phyloP scores from a whole-genome alignment of 1,140 invertebrate genomes.

The Oreohelix idahoensis region DNA sequence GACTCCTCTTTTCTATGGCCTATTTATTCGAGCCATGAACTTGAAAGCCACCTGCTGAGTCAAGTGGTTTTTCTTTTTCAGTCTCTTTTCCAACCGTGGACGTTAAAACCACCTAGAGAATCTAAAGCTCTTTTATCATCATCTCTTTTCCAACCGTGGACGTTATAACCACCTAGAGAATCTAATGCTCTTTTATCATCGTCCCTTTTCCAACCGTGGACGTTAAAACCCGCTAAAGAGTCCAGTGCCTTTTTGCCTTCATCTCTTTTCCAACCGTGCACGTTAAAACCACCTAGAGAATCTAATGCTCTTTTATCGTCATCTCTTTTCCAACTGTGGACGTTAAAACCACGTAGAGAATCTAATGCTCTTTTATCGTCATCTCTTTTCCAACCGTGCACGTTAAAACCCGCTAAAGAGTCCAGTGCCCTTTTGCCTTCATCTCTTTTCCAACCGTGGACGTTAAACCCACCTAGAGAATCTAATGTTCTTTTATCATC shows the following conservation, averaged over 20 bases:
- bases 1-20: no score
- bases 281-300: no score
- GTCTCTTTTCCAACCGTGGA: no score
- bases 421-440: no score
- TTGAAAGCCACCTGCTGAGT: not conserved
- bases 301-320: not conserved
- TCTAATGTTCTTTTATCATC: not conserved
- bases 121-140: no score
- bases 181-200: no score
- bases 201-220: no score
- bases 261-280: no score
- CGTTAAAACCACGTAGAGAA: no score
- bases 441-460: conserved; percentile 25
- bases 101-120: no score
- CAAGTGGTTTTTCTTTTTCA: not conserved
- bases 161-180: not conserved
- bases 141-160: not conserved
- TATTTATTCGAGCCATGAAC: not conserved
- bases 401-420: conserved; percentile 2
- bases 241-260: no score
- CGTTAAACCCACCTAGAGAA: conserved; percentile 4
- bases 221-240: no score
- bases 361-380: not conserved
- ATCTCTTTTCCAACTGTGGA: not conserved
- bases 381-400: conserved; percentile 8